A percentile compares a stretch with the other conserved stretches of the same genome.
Evolutionary conservation across 1,140 invertebrate species (phyloP).

Genomic region (Papilio aristodemus): DNA sequence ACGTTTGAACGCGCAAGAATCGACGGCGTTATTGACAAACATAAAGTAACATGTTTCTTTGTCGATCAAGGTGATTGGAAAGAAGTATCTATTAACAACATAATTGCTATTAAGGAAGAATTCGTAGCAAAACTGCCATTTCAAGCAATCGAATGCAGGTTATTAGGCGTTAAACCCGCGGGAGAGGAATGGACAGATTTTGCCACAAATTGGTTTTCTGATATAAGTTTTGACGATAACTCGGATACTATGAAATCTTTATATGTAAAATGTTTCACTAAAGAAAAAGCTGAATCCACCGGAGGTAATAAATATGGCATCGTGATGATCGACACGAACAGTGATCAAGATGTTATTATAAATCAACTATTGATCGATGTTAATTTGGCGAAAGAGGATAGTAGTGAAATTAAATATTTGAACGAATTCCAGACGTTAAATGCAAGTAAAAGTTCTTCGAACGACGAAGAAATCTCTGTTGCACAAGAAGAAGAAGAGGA

Average conservation of each 20-base stretch:
- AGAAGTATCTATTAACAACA: constrained; percentile 47
- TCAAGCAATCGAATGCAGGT: constrained; percentile 75
- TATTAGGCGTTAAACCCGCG: constrained; percentile 61
- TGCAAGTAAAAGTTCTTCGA: background rate
- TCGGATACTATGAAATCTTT: constrained; percentile 57
- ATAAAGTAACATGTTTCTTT: constrained; percentile 71
- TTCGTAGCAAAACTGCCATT: constrained; percentile 67
- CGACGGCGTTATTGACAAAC: constrained; percentile 45
- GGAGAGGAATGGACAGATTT: constrained; percentile 64
- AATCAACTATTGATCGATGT: constrained; percentile 64
- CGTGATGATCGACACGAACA: constrained; percentile 60
- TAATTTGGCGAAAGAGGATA: constrained; percentile 55
- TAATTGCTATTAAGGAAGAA: constrained; percentile 58
- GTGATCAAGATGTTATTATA: constrained; percentile 55
- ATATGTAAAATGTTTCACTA: constrained; percentile 63
- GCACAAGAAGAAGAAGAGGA: constrained; percentile 38
- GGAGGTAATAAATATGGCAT: constrained; percentile 70
- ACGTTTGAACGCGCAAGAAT: constrained; percentile 68
- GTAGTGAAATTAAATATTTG: constrained; percentile 56
- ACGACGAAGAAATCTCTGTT: background rate
- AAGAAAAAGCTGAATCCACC: constrained; percentile 60
- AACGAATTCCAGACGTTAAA: constrained; percentile 37
- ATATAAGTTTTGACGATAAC: constrained; percentile 53
- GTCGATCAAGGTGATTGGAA: constrained; percentile 73
- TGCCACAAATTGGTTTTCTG: constrained; percentile 62